phyloP scores from a whole-genome alignment of 2,113 vertebrate genomes.

The Gobiocypris rarus region DNA sequence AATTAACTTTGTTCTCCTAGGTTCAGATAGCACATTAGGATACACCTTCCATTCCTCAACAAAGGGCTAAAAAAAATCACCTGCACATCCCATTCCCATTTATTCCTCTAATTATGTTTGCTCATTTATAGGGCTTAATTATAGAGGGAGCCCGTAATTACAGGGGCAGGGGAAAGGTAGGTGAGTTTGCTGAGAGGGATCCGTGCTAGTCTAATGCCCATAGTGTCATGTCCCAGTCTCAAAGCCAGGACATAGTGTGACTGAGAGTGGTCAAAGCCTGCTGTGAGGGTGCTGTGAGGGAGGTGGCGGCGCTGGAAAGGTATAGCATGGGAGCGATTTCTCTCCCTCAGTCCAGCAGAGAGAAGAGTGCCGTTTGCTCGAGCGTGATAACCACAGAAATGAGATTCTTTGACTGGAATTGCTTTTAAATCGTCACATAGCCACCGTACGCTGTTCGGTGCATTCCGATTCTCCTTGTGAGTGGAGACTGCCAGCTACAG shows the following conservation, averaged over 20 bases:
- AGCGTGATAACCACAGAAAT: slow-evolving; percentile 47
- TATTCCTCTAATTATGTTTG: slow-evolving; percentile 80
- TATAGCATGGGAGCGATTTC: neutral
- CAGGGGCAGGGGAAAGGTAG: slow-evolving; percentile 64
- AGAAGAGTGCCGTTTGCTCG: slow-evolving; percentile 33
- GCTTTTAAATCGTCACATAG: slow-evolving; percentile 38
- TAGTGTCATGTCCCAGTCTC: slow-evolving; percentile 28
- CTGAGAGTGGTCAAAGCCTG: slow-evolving; percentile 35
- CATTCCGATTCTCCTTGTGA: slow-evolving; percentile 29
- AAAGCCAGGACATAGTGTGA: slow-evolving; percentile 23
- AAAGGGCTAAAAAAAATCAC: slow-evolving; percentile 74
- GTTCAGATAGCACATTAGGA: slow-evolving; percentile 70
- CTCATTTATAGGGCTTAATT: slow-evolving; percentile 79
- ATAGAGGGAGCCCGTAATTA: slow-evolving; percentile 76
- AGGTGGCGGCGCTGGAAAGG: neutral
- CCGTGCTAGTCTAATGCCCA: slow-evolving; percentile 27
- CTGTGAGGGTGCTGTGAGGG: slow-evolving; percentile 21
- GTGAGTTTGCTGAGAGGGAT: slow-evolving; percentile 60
- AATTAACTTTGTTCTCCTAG: slow-evolving; percentile 77
- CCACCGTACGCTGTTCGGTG: slow-evolving; percentile 8
- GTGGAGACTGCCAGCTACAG: slow-evolving; percentile 24
- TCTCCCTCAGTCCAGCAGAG: slow-evolving; percentile 16
- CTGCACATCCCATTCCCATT: slow-evolving; percentile 74
- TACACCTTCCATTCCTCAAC: slow-evolving; percentile 72
- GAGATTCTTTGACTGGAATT: slow-evolving; percentile 42